Evolutionary conservation across 2,113 vertebrate genomes (phyloP).

Genomic region (Nymphicus hollandicus): DNA sequence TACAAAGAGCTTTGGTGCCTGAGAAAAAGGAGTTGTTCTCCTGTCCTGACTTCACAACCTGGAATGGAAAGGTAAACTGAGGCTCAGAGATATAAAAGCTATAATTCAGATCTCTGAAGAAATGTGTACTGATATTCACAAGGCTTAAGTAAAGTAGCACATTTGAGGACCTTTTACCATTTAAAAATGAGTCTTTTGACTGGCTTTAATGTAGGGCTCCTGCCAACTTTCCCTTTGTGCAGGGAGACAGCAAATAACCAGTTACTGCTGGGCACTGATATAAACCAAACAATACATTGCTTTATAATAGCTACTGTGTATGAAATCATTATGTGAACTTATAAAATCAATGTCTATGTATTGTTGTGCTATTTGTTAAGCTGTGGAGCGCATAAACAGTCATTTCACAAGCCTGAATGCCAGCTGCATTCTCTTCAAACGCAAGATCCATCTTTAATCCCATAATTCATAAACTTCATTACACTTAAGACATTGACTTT

Average conservation of each 20-base stretch:
- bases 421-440: background rate
- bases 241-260: background rate
- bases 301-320: background rate
- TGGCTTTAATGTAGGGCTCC: background rate
- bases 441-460: background rate
- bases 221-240: background rate
- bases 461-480: conserved; percentile 20
- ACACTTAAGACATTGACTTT: background rate
- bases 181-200: background rate
- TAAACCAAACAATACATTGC: background rate
- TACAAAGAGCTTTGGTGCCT: background rate
- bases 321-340: background rate
- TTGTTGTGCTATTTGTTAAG: background rate
- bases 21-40: background rate
- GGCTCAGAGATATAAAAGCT: background rate
- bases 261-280: background rate
- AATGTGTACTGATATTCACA: background rate
- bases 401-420: background rate
- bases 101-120: background rate
- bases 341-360: background rate
- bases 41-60: background rate
- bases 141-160: background rate
- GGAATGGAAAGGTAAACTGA: background rate
- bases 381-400: background rate
- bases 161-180: background rate